A percentile compares a stretch with the other conserved stretches of the same genome.
Conservation (phyloP, 2,888 invertebrate genomes). For the Trimorus sp. region DNA sequence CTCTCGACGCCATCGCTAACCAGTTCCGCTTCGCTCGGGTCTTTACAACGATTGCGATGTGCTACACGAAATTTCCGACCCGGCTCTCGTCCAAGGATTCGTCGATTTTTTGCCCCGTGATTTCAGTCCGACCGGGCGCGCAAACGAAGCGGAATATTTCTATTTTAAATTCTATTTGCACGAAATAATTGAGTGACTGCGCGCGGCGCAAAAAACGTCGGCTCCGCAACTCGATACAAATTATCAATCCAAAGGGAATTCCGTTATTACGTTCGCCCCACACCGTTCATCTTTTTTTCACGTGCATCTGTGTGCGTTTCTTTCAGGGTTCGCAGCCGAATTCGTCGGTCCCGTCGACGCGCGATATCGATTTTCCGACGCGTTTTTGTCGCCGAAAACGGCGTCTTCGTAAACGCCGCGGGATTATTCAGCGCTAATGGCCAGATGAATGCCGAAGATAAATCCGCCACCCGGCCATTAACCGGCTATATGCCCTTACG, state of each 20-base stretch:
- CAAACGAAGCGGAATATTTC: constrained; percentile 61
- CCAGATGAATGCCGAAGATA: constrained; percentile 76
- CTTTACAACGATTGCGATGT: constrained; percentile 59
- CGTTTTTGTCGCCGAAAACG: constrained; percentile 17
- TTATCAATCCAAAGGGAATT: constrained; percentile 38
- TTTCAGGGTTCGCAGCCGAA: too few species aligned
- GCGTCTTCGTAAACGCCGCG: constrained; percentile 70
- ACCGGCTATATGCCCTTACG: constrained; percentile 67
- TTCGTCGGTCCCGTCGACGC: constrained; percentile 1
- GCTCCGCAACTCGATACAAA: constrained; percentile 35
- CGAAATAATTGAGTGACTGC: constrained; percentile 51
- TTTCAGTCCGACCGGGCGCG: constrained; percentile 45
- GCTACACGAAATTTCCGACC: constrained; percentile 47
- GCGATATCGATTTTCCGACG: constrained; percentile 20
- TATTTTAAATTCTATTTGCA: constrained; percentile 60
- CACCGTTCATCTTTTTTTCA: not conserved
- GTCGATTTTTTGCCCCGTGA: constrained; percentile 29
- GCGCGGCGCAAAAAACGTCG: constrained; percentile 21
- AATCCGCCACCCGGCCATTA: constrained; percentile 74
- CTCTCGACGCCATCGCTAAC: constrained; percentile 57
- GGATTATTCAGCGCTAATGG: constrained; percentile 77
- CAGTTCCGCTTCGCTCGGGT: constrained; percentile 68
- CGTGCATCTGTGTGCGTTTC: not conserved
- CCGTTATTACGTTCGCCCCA: constrained; percentile 25
- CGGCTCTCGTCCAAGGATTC: constrained; percentile 47